These are phyloP conservation scores for Pseudochirops cupreus DNA, from an alignment of 2,797 vertebrate genomes.

Conservation along the genomic window DNA sequence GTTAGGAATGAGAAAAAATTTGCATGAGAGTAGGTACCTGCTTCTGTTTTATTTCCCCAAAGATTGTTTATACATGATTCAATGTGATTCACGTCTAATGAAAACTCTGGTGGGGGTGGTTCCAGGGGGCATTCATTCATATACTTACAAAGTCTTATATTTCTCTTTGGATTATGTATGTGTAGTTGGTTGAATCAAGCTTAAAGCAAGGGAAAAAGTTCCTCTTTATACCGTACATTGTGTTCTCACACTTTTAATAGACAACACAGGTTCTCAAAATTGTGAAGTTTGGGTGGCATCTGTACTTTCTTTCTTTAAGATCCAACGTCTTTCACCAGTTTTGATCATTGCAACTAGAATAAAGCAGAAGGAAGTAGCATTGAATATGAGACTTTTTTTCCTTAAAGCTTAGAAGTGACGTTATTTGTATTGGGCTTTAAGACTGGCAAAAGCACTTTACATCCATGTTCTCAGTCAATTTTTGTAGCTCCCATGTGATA, in stretches of 20 bases:
- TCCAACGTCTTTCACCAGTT: too few species aligned
- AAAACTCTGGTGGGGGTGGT: neutral
- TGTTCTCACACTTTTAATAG: neutral
- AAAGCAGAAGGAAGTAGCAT: too few species aligned
- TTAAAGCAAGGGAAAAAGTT: neutral
- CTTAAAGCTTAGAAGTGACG: too few species aligned
- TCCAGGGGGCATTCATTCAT: neutral
- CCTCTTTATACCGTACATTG: neutral
- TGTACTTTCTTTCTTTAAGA: too few species aligned
- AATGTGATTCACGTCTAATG: neutral
- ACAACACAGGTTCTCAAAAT: too few species aligned
- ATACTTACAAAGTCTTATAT: neutral
- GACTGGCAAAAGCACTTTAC: too few species aligned
- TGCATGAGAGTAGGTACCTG: neutral
- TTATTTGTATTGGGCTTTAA: too few species aligned
- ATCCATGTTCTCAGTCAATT: neutral
- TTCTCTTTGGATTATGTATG: neutral
- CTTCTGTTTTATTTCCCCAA: neutral
- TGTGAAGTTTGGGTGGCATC: too few species aligned
- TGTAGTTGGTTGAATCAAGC: neutral
- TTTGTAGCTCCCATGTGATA: neutral
- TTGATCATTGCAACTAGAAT: too few species aligned
- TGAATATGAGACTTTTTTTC: too few species aligned
- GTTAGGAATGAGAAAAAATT: neutral
- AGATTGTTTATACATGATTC: neutral